Evolutionary conservation across 2,888 invertebrate species (phyloP).

Genomic region (Pristionchus maxplancki): DNA sequence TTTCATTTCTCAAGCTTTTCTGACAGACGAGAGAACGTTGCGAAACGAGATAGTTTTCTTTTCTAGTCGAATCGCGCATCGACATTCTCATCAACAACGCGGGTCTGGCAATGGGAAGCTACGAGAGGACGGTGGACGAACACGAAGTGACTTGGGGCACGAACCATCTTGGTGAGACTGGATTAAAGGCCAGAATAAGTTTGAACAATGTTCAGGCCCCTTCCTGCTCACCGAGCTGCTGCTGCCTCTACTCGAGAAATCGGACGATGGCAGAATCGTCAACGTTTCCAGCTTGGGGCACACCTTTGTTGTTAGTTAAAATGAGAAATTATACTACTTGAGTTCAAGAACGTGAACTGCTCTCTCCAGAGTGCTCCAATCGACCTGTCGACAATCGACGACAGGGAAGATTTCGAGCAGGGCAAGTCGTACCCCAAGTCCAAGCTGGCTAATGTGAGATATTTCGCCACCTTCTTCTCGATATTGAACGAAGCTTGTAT

Average conservation of each 20-base stretch:
- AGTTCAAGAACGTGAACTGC: background rate
- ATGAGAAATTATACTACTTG: background rate
- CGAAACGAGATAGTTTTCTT: too few relatives aligned
- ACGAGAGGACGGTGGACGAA: constrained; percentile 86
- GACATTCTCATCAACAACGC: constrained; percentile 82
- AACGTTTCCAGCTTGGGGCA: constrained; percentile 84
- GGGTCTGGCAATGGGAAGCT: constrained; percentile 89
- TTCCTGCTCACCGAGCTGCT: constrained; percentile 85
- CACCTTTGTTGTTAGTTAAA: background rate
- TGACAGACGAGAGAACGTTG: too few relatives aligned
- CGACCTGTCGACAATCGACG: constrained; percentile 65
- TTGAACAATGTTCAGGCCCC: constrained; percentile 63
- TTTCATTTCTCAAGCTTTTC: background rate
- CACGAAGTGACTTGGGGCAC: constrained; percentile 91
- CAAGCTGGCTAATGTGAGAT: constrained; percentile 74
- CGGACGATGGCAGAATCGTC: constrained; percentile 83
- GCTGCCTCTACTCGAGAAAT: constrained; percentile 84
- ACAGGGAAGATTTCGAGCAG: constrained; percentile 63
- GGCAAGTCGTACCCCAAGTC: constrained; percentile 71
- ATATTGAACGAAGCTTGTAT: too few relatives aligned
- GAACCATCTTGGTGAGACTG: constrained; percentile 87
- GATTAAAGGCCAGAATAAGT: background rate
- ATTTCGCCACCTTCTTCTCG: too few relatives aligned
- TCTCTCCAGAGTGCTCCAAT: constrained; percentile 53
- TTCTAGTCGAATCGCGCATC: constrained; percentile 64